These are phyloP conservation scores for Unio delphinus DNA, from an alignment of 2,888 invertebrate species.

Conservation along the genomic window DNA sequence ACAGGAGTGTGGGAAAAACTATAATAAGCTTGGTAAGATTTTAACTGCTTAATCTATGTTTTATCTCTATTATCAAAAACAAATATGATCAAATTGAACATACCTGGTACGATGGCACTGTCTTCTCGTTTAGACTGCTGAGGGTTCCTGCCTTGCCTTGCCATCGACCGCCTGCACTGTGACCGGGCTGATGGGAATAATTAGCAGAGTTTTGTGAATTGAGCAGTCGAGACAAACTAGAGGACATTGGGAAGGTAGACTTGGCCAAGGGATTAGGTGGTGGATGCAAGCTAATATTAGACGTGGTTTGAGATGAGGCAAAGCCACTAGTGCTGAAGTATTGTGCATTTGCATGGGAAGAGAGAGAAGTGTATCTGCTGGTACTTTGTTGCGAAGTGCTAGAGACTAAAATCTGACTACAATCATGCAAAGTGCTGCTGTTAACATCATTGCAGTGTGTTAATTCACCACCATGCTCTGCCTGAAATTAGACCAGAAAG, in stretches of 20 bases:
- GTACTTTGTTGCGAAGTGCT: slow-evolving; percentile 1
- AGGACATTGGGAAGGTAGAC: slow-evolving; percentile 28
- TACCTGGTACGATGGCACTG: slow-evolving; percentile 57
- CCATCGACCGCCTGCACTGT: slow-evolving; percentile 44
- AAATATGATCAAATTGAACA: slow-evolving; percentile 10
- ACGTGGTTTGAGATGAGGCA: slow-evolving; percentile 24
- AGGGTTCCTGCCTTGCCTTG: slow-evolving; percentile 51
- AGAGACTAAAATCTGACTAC: neutral
- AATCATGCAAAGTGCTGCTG: slow-evolving; percentile 2
- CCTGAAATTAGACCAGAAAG: slow-evolving; percentile 33
- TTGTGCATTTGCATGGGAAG: neutral
- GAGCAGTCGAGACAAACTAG: slow-evolving; percentile 33
- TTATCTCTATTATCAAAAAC: neutral
- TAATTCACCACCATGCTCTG: slow-evolving; percentile 18
- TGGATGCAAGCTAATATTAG: slow-evolving; percentile 39
- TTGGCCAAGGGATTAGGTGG: slow-evolving; percentile 44
- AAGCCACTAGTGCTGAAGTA: slow-evolving; percentile 4
- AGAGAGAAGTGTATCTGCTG: neutral
- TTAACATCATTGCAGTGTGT: slow-evolving; percentile 4
- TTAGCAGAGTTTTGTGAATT: slow-evolving; percentile 44
- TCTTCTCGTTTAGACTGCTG: slow-evolving; percentile 54
- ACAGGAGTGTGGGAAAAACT: too few relatives aligned
- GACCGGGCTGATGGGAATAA: slow-evolving; percentile 52
- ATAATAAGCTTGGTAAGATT: too few relatives aligned
- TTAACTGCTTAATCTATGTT: too few relatives aligned